A percentile compares a stretch with the other conserved stretches of the same genome.
phyloP scores from a whole-genome alignment of 2,113 vertebrate species.

The Maccullochella peelii region DNA sequence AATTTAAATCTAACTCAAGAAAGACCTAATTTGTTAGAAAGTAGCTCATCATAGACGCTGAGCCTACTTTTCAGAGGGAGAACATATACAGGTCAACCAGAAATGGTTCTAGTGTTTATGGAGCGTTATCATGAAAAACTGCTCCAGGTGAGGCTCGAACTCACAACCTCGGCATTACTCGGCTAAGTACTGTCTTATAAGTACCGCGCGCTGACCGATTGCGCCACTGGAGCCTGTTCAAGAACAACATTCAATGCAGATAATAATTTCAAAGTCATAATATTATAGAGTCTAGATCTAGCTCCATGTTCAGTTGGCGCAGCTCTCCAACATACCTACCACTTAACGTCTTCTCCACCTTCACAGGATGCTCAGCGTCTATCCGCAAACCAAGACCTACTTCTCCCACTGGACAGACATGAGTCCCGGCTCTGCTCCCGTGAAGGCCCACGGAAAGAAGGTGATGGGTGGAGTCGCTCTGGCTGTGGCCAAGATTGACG shows the following conservation, averaged over 20 bases:
- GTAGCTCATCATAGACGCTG: too few species aligned
- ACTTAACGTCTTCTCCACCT: not conserved
- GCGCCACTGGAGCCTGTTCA: slow-evolving; percentile 19
- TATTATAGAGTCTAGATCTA: not conserved
- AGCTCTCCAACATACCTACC: not conserved
- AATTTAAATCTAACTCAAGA: not conserved
- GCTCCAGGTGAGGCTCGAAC: slow-evolving; percentile 31
- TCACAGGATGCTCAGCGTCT: slow-evolving; percentile 79
- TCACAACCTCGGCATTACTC: slow-evolving; percentile 27
- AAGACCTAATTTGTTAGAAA: too few species aligned
- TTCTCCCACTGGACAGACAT: slow-evolving; percentile 87
- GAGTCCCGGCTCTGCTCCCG: slow-evolving; percentile 62
- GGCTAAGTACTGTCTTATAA: not conserved
- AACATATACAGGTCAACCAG: not conserved
- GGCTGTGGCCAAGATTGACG: slow-evolving; percentile 82
- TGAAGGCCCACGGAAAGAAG: slow-evolving; percentile 83
- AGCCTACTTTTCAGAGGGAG: not conserved
- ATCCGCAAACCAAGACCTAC: slow-evolving; percentile 90
- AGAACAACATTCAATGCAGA: too few species aligned
- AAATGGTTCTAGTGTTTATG: not conserved
- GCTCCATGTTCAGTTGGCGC: not conserved
- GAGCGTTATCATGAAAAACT: not conserved
- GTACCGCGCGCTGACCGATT: slow-evolving; percentile 36
- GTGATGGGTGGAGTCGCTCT: slow-evolving; percentile 73
- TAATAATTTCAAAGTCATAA: too few species aligned